phyloP scores from a whole-genome alignment of 2,888 invertebrate species.

The Acanthacorydalis orientalis region DNA sequence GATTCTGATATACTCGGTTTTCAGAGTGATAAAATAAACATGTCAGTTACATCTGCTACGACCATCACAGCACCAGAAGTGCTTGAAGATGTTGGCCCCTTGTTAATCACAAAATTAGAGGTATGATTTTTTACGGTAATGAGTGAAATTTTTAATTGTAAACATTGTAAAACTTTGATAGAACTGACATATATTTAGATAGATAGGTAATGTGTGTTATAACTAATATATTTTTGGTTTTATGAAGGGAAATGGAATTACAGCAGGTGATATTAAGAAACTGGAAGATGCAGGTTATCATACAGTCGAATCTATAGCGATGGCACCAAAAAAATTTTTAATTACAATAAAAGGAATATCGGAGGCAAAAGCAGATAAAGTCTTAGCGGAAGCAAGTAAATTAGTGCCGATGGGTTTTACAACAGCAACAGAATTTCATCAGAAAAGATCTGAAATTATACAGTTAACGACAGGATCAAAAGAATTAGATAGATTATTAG shows the following conservation, averaged over 20 bases:
- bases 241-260: constrained; percentile 75
- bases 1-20: no score
- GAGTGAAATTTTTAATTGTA: background rate
- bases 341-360: constrained; percentile 87
- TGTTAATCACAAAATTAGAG: constrained; percentile 54
- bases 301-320: constrained; percentile 91
- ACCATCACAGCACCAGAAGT: constrained; percentile 31
- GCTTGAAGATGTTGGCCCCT: constrained; percentile 46
- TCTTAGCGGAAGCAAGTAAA: constrained; percentile 78
- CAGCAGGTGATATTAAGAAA: constrained; percentile 80
- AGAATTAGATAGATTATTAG: constrained; percentile 80
- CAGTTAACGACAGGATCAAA: constrained; percentile 89
- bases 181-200: no score
- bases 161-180: background rate
- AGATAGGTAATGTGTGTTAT: constrained; percentile 2
- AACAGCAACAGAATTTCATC: constrained; percentile 90
- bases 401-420: constrained; percentile 96
- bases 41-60: constrained; percentile 20
- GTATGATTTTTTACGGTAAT: constrained; percentile 25
- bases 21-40: no score
- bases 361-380: constrained; percentile 93
- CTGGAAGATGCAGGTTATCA: constrained; percentile 84
- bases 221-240: background rate
- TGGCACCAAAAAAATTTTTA: constrained; percentile 82
- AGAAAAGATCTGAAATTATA: constrained; percentile 88